Evolutionary conservation across 2,888 invertebrate species (phyloP), one percentile per base, ranked within the genome.

Genomic region (Magallana nippona): DNA sequence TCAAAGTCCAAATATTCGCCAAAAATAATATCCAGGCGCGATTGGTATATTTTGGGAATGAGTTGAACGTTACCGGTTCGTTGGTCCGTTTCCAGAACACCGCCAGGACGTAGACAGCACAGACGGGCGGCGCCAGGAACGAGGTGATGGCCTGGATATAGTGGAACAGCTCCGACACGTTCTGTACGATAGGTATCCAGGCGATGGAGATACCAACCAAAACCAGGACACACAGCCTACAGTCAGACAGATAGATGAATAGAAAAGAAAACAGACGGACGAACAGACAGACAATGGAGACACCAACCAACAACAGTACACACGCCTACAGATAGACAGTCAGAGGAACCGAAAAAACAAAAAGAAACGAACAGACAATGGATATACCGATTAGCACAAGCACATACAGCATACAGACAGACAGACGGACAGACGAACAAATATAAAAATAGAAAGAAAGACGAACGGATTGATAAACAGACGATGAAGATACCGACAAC

Each of bases 71-170:
- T 82, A 92, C 92, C 85, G 83, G 83, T 92, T 95, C 95, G 89
- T 95, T 95, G 56, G 94, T 94, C 81, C 95, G 89, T 78, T 94
- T 91, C 93, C 94, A 94, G 89, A 95, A 94, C 8, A 95, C 89
- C 15, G 95, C 95, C 77, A 95, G 91, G 1, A 95, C 90, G 89
- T 95, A 95, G 44, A 95, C 94, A 11, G 95, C 95, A 86, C 95
- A 95, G 11, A 95, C 94, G 2, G 95, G 95, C 0, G 95, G 95
- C 0, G 95, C 94, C 81, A 95, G 90, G 89, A 94, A 95, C 85
- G 94, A 94, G n/a, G 95, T 95, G 78, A 95, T 94, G 84, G 94
- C 94, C 91, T 95, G 95, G 84, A 95, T 95, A 91, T 95, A 95
- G 88, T 95, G 94, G 90, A 95, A 95, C 27, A 95, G 92, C 88